Percentiles rank a stretch among this genome's conserved stretches.
Evolutionary conservation across 2,113 vertebrate species (phyloP).

Genomic region (Herpetotheres cachinnans): DNA sequence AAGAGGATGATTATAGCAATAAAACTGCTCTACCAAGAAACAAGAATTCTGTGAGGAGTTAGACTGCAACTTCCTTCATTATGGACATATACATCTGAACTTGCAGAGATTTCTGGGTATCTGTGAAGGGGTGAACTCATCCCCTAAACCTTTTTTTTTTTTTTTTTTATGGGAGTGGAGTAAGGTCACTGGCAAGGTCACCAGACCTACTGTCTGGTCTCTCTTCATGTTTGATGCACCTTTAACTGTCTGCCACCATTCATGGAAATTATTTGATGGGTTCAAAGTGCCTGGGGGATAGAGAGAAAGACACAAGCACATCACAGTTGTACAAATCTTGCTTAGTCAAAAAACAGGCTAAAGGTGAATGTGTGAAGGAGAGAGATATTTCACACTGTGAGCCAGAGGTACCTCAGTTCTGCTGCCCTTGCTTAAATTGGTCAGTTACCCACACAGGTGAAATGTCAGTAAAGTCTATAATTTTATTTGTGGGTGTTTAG

Average conservation of each 20-base stretch:
- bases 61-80: neutral
- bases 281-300: neutral
- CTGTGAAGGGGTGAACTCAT: neutral
- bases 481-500: neutral
- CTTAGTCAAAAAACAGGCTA: neutral
- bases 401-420: neutral
- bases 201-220: neutral
- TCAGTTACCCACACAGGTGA: neutral
- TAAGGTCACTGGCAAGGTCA: neutral
- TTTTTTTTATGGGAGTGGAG: neutral
- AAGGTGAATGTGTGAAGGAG: accelerated
- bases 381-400: neutral
- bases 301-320: neutral
- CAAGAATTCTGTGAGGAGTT: neutral
- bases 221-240: neutral
- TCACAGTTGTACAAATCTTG: neutral
- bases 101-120: neutral
- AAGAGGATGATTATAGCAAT: neutral
- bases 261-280: neutral
- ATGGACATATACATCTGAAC: neutral
- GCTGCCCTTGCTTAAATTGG: neutral
- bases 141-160: neutral
- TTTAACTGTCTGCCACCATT: neutral
- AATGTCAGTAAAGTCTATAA: neutral
- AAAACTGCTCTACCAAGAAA: neutral